These are phyloP conservation scores for Drosophila leonis DNA, from an alignment of 2,888 invertebrate genomes.

Conservation along the genomic window DNA sequence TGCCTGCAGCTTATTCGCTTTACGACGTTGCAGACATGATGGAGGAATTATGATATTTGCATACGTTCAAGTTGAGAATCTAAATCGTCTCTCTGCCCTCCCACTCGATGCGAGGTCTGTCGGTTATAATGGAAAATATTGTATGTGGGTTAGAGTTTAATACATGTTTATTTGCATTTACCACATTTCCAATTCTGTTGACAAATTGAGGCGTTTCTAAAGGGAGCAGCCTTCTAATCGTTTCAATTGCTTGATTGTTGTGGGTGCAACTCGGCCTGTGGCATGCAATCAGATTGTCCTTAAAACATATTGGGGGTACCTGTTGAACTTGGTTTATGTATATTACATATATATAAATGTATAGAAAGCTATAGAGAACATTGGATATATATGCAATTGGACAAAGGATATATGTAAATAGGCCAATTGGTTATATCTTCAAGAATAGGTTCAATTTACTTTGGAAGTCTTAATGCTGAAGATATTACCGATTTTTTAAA, in stretches of 20 bases:
- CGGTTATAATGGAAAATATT: constrained; percentile 10
- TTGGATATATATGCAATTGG: no score
- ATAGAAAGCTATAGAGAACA: no score
- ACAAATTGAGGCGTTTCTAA: constrained; percentile 45
- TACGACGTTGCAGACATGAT: constrained; percentile 60
- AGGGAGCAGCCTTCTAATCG: constrained; percentile 64
- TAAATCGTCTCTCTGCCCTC: background rate
- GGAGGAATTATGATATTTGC: constrained; percentile 75
- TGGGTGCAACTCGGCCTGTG: constrained; percentile 22
- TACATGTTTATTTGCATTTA: constrained; percentile 61
- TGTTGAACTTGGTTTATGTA: constrained; percentile 34
- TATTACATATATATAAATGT: background rate
- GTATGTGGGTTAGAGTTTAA: constrained; percentile 54
- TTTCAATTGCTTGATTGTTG: constrained; percentile 62
- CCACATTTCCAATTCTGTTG: constrained; percentile 71
- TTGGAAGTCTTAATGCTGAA: no score
- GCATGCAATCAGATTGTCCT: constrained; percentile 48
- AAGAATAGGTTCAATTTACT: no score
- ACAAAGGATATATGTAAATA: no score
- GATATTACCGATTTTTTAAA: no score
- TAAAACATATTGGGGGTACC: constrained; percentile 23
- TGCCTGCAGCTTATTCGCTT: constrained; percentile 45
- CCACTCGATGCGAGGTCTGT: background rate
- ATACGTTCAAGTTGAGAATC: constrained; percentile 68
- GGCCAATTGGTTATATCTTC: no score